Conservation (phyloP, 2,113 vertebrate genomes). For the Aleadryas rufinucha region DNA sequence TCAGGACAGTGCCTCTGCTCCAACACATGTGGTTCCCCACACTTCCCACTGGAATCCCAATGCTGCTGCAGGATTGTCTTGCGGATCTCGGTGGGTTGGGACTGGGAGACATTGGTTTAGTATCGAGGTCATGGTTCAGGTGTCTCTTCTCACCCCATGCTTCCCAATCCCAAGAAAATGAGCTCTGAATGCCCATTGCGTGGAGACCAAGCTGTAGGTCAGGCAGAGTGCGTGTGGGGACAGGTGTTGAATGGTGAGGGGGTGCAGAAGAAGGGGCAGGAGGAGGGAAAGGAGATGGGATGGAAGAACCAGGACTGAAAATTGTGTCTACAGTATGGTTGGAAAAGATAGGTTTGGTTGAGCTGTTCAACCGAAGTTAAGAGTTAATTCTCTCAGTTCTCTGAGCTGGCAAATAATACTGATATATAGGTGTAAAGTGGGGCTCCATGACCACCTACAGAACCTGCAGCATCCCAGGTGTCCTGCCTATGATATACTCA, state of each 20-base stretch:
- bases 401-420: neutral
- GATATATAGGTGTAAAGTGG: neutral
- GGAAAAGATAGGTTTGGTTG: neutral
- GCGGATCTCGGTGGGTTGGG: neutral
- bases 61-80: neutral
- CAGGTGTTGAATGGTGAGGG: fast-evolving
- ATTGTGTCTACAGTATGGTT: neutral
- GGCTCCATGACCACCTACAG: neutral
- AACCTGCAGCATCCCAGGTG: neutral
- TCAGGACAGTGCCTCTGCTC: neutral
- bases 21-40: fast-evolving
- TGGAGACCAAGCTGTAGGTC: neutral
- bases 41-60: neutral
- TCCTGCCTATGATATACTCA: neutral
- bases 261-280: neutral
- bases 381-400: neutral
- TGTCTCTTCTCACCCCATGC: fast-evolving
- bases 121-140: neutral
- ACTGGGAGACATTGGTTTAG: neutral
- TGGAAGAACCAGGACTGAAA: neutral
- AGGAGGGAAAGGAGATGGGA: neutral
- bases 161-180: fast-evolving
- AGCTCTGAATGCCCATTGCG: neutral
- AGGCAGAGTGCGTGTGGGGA: neutral
- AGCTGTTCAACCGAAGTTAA: neutral